Percentiles rank a stretch among this genome's conserved stretches.
Evolutionary conservation across 1,140 invertebrate genomes (phyloP).

Genomic region (Belonocnema kinseyi): DNA sequence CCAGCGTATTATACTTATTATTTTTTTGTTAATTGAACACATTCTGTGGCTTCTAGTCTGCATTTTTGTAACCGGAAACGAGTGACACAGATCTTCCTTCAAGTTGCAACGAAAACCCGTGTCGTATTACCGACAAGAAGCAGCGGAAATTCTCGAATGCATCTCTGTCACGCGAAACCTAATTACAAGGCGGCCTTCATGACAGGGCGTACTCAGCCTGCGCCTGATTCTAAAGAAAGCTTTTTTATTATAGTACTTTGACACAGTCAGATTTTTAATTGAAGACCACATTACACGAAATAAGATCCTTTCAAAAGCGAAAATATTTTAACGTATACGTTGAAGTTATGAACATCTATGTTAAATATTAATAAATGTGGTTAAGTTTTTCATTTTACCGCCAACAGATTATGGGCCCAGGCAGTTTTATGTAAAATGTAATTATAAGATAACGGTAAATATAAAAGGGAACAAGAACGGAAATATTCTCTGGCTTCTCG

Average conservation of each 20-base stretch:
- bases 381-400: too few relatives aligned
- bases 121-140: conserved; percentile 15
- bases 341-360: neutral
- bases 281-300: conserved; percentile 25
- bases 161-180: conserved; percentile 37
- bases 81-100: conserved; percentile 28
- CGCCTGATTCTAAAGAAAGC: conserved; percentile 4
- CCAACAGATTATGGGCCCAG: too few relatives aligned
- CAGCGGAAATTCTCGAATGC: conserved; percentile 34
- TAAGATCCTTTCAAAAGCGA: conserved; percentile 6
- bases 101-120: conserved; percentile 25
- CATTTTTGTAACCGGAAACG: conserved; percentile 24
- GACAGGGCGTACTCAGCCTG: conserved; percentile 1
- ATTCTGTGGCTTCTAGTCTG: neutral
- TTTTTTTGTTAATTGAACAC: neutral
- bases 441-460: too few relatives aligned
- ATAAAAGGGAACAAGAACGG: too few relatives aligned
- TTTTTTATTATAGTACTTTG: conserved; percentile 24
- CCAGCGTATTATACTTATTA: neutral
- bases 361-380: too few relatives aligned
- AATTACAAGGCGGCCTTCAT: conserved; percentile 37
- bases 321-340: neutral
- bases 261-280: conserved; percentile 34
- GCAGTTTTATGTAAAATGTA: too few relatives aligned
- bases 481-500: too few relatives aligned